A percentile compares a stretch with the other conserved stretches of the same genome.
Conservation (phyloP, 2,888 invertebrate genomes). For the Drosophila neotestacea region DNA sequence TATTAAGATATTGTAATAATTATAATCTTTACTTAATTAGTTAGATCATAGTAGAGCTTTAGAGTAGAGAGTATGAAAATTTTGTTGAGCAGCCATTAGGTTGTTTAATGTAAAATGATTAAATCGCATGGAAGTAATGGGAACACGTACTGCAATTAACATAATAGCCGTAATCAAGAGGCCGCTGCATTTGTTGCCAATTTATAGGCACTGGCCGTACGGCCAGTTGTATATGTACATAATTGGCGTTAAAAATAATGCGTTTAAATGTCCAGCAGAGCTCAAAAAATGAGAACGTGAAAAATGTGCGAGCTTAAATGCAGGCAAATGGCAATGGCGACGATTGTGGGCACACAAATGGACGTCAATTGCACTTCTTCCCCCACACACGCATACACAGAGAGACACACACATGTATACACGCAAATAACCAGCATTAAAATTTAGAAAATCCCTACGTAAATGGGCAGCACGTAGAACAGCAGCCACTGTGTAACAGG, state of each 20-base stretch:
- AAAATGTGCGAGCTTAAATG: conserved; percentile 71
- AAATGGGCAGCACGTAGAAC: conserved; percentile 66
- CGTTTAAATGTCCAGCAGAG: conserved; percentile 63
- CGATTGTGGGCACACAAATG: conserved; percentile 69
- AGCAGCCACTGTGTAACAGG: conserved; percentile 68
- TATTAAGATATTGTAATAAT: neutral
- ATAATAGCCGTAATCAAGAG: conserved; percentile 73
- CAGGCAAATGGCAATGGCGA: conserved; percentile 35
- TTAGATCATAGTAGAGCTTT: conserved; percentile 15
- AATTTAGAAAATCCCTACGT: conserved; percentile 77
- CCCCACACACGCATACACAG: neutral
- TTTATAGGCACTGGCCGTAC: conserved; percentile 58
- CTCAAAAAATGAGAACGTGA: conserved; percentile 59
- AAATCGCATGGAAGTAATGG: conserved; percentile 43
- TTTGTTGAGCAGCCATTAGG: conserved; percentile 13
- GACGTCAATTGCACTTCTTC: conserved; percentile 58
- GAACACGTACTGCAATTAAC: conserved; percentile 72
- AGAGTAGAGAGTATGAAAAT: conserved; percentile 8
- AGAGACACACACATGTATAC: conserved; percentile 1
- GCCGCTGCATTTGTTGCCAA: conserved; percentile 66
- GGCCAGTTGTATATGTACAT: conserved; percentile 42
- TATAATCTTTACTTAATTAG: neutral
- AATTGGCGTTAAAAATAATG: conserved; percentile 78
- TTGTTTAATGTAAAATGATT: conserved; percentile 50
- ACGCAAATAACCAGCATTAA: conserved; percentile 72